Conservation (phyloP, 2,888 invertebrate species). For the Ischnus inquisitorius region DNA sequence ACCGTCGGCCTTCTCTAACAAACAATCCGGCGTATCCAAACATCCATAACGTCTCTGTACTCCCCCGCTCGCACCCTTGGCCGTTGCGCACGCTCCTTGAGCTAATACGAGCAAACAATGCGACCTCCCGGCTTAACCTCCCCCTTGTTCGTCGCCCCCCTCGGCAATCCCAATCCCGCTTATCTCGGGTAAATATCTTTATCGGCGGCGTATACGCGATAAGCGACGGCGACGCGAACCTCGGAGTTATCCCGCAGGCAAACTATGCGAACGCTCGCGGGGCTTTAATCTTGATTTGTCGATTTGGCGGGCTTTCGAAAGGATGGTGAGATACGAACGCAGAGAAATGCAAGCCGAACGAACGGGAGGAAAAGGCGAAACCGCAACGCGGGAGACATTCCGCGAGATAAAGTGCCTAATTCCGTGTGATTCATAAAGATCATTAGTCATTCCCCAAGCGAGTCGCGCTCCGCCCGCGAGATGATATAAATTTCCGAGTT, state of each 20-base stretch:
- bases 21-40: constrained; percentile 74
- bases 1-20: constrained; percentile 55
- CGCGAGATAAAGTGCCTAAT: constrained; percentile 71
- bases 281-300: constrained; percentile 75
- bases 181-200: constrained; percentile 80
- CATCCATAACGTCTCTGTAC: constrained; percentile 72
- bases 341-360: constrained; percentile 30
- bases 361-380: constrained; percentile 26
- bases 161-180: constrained; percentile 61
- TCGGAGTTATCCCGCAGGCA: constrained; percentile 72
- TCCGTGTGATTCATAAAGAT: constrained; percentile 76
- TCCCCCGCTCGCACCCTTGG: not conserved
- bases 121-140: constrained; percentile 8
- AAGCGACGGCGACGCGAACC: constrained; percentile 50
- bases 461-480: constrained; percentile 39
- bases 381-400: constrained; percentile 62
- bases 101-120: constrained; percentile 76
- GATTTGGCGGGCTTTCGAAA: constrained; percentile 60
- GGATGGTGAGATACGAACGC: constrained; percentile 29
- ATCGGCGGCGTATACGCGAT: constrained; percentile 74
- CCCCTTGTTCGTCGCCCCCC: constrained; percentile 15
- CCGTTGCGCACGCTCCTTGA: constrained; percentile 58
- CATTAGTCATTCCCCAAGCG: constrained; percentile 75
- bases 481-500: constrained; percentile 63
- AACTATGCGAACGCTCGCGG: constrained; percentile 55